phyloP scores from a whole-genome alignment of 2,113 vertebrate species.

The Archilochus colubris region DNA sequence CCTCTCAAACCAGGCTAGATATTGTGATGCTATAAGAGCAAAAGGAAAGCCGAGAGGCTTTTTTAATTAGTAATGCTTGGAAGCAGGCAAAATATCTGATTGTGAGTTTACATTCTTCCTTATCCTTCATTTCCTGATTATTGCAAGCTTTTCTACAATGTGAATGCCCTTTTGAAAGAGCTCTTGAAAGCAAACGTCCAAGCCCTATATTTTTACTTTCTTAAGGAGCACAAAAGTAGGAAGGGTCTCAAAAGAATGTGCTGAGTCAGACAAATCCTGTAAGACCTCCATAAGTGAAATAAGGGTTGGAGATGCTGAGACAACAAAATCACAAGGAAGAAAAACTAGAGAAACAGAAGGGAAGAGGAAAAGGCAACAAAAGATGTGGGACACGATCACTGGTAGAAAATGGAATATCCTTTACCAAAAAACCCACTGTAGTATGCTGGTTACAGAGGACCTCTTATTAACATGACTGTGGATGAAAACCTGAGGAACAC shows the following conservation, averaged over 20 bases:
- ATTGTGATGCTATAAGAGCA: too few species aligned
- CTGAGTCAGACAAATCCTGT: not conserved
- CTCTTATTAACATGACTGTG: not conserved
- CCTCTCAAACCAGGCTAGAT: too few species aligned
- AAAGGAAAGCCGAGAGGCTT: not conserved
- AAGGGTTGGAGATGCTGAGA: not conserved
- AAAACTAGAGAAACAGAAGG: not conserved
- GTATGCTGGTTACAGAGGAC: not conserved
- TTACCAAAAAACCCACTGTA: not conserved
- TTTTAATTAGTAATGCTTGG: not conserved
- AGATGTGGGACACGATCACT: not conserved
- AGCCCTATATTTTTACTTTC: not conserved
- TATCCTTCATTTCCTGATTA: slow-evolving; percentile 22
- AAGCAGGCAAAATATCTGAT: not conserved
- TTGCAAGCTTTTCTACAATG: not conserved
- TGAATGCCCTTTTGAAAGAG: not conserved
- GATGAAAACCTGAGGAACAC: not conserved
- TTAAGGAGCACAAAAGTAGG: not conserved
- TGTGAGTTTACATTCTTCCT: not conserved
- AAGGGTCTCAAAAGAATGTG: not conserved
- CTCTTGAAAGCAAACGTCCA: not conserved
- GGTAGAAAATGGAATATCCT: not conserved
- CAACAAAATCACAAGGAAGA: not conserved
- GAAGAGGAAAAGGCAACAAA: not conserved
- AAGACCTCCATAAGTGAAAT: not conserved